Evolutionary conservation across 1,140 invertebrate genomes (phyloP), one percentile per base, ranked within the genome.

Genomic region (Drosophila sucinea): DNA sequence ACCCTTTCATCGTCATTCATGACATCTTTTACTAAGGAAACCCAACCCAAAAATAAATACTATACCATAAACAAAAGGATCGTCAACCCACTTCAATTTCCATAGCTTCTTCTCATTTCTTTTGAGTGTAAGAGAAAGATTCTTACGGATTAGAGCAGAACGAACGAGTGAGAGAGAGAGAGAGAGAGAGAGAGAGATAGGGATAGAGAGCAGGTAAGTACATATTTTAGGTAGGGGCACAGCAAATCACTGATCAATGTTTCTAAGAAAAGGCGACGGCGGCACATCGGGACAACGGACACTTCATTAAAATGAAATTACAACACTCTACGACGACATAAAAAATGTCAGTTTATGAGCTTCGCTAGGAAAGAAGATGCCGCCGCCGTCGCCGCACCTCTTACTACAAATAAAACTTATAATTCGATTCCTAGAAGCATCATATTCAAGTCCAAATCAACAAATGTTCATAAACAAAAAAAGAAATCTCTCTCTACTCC

Each of bases 241-340:
- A 67, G 62, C 78, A 76, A 86, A 27, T 64, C 70, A 77, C 68
- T 73, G 74, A 77, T 77, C 56, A 77, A 3, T 51, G 25, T 27
- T 51, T 41, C n/a, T 23, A 60, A 40, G 63, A 54, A 54, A 58
- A 35, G 3, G 7, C 2, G 10, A 1, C 8, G 38, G 7, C 8
- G 38, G 38, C 8, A 40, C 10, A 10, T 10, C 3, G 3, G 40
- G 17, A 25, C 44, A 62, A 70, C 51, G 67, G 68, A 81, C 67
- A 67, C 68, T 58, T 58, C 82, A 86, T 85, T 85, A 85, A 86
- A 85, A 81, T 63, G 60, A 82, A 81, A 85, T 86, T 81, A 85
- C 79, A 73, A 68, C 67, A 62, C 58, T 17, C 17, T 17, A 17
- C 35, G 35, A 60, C 38, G 40, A 64, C 60, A 67, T 64, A 27